These are phyloP conservation scores for Muntiacus reevesi DNA, from an alignment of 2,113 vertebrate species.

Conservation along the genomic window DNA sequence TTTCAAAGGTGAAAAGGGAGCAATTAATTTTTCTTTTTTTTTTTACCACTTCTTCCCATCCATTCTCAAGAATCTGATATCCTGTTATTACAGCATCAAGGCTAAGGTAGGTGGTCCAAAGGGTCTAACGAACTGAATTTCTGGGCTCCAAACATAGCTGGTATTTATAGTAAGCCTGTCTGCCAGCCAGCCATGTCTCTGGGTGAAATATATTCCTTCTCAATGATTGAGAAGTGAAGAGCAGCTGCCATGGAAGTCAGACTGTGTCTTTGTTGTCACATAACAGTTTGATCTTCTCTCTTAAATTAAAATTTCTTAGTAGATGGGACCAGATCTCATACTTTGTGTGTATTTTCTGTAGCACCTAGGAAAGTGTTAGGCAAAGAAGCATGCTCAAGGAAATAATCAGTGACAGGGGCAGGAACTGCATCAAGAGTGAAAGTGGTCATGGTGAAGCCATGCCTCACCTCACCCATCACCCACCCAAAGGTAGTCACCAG, in stretches of 20 bases:
- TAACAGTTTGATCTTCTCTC: neutral
- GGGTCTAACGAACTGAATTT: neutral
- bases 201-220: slow-evolving; percentile 17
- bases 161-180: neutral
- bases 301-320: slow-evolving; percentile 12
- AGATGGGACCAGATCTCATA: neutral
- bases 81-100: neutral
- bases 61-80: neutral
- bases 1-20: slow-evolving; percentile 17
- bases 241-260: slow-evolving; percentile 14
- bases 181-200: neutral
- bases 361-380: neutral
- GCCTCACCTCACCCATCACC: neutral
- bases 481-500: neutral
- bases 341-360: neutral
- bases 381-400: neutral
- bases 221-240: slow-evolving; percentile 14
- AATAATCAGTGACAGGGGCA: neutral
- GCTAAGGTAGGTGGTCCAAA: neutral
- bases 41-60: neutral
- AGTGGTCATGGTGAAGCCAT: neutral
- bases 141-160: neutral
- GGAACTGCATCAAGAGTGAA: neutral
- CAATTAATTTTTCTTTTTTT: neutral
- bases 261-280: neutral